Percentiles rank a stretch among this genome's conserved stretches.
Evolutionary conservation across 2,797 vertebrate species (phyloP).

Genomic region (Cheirogaleus major): DNA sequence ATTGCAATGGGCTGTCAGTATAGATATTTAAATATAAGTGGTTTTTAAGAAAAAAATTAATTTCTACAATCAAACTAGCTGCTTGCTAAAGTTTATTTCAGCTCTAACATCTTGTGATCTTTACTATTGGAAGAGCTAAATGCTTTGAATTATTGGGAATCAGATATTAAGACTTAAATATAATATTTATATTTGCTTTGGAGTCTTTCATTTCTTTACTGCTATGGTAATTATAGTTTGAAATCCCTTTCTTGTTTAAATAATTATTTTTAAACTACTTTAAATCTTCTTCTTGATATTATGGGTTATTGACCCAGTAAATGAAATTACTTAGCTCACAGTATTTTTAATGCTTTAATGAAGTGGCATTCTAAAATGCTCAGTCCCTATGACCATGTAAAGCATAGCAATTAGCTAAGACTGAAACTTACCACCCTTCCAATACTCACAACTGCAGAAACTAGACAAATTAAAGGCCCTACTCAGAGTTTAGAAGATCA

Average conservation of each 20-base stretch:
- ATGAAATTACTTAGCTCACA: constrained; percentile 63
- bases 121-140: background rate
- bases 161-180: constrained; percentile 49
- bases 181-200: constrained; percentile 55
- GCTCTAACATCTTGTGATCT: background rate
- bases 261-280: constrained; percentile 74
- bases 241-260: constrained; percentile 69
- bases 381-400: constrained; percentile 21
- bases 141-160: background rate
- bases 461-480: background rate
- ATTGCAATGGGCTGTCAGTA: background rate
- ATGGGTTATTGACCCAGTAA: constrained; percentile 70
- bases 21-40: background rate
- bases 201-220: constrained; percentile 20
- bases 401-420: constrained; percentile 46
- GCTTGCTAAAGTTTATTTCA: background rate
- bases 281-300: constrained; percentile 66
- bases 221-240: constrained; percentile 64
- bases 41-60: background rate
- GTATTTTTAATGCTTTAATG: constrained; percentile 68
- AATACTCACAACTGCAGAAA: background rate
- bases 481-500: background rate
- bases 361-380: constrained; percentile 61
- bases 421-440: constrained; percentile 14
- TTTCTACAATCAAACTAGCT: background rate